A percentile compares a stretch with the other conserved stretches of the same genome.
These are phyloP conservation scores for Callocephalon fimbriatum DNA, from an alignment of 2,113 vertebrate genomes.

Conservation along the genomic window DNA sequence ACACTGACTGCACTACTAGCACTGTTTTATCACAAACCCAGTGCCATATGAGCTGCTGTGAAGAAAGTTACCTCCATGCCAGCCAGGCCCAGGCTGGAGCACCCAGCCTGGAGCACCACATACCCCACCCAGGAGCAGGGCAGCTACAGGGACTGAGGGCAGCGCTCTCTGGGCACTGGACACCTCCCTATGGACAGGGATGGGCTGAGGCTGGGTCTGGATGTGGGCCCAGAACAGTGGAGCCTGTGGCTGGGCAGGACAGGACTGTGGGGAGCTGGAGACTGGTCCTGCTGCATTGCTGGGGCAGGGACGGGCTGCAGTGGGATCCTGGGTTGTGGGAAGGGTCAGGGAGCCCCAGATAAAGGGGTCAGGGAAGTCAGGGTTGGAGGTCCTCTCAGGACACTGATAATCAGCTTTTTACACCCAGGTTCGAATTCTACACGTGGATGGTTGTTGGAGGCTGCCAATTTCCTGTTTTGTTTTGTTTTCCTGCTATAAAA, in stretches of 20 bases:
- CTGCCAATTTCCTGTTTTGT: not conserved
- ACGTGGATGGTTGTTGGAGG: not conserved
- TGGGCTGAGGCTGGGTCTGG: accelerated
- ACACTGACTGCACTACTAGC: not conserved
- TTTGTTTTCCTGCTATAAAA: not conserved
- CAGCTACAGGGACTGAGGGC: not conserved
- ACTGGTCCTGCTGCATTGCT: accelerated
- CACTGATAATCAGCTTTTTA: not conserved
- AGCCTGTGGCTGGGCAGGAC: not conserved
- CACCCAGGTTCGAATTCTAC: not conserved
- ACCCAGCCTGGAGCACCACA: too few species aligned
- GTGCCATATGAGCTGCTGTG: accelerated
- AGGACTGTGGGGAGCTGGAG: not conserved
- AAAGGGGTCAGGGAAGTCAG: not conserved
- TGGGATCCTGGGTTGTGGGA: not conserved
- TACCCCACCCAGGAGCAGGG: not conserved
- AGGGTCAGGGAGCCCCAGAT: accelerated
- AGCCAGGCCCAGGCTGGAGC: not conserved
- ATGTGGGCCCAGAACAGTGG: accelerated
- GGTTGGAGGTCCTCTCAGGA: not conserved
- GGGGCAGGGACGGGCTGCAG: not conserved
- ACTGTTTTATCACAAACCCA: not conserved
- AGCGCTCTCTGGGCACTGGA: not conserved
- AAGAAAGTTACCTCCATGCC: not conserved
- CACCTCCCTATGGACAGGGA: not conserved